Evolutionary conservation across 2,797 vertebrate species (phyloP).

Genomic region (Salmo trutta): DNA sequence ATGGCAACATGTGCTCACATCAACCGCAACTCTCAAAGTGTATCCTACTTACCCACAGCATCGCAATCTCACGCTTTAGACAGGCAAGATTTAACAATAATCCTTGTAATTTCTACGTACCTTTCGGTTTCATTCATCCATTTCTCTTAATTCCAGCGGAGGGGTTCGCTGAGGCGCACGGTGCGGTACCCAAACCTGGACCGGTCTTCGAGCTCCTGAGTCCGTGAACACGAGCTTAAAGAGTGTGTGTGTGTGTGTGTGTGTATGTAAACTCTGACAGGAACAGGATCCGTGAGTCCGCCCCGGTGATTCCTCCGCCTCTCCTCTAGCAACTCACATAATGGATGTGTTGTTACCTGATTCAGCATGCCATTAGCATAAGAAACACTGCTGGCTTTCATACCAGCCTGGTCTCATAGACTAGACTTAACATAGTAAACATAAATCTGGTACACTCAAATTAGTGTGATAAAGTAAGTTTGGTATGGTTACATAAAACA

Average conservation of each 20-base stretch:
- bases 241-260: neutral
- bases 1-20: neutral
- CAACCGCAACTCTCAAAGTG: neutral
- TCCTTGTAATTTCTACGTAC: neutral
- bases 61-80: neutral
- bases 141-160: neutral
- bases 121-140: neutral
- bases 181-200: neutral
- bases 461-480: too few species aligned
- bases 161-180: neutral
- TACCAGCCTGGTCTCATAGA: too few species aligned
- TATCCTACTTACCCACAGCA: neutral
- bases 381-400: constrained; percentile 71
- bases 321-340: constrained; percentile 52
- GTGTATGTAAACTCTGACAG: neutral
- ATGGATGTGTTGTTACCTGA: constrained; percentile 72
- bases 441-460: too few species aligned
- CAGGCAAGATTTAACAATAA: neutral
- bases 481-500: too few species aligned
- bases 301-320: constrained; percentile 35
- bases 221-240: neutral
- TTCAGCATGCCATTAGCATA: constrained; percentile 51
- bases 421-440: too few species aligned
- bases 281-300: constrained; percentile 42
- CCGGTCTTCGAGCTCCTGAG: neutral